phyloP scores from a whole-genome alignment of 1,140 invertebrate genomes.

The Drosophila rhopaloa region DNA sequence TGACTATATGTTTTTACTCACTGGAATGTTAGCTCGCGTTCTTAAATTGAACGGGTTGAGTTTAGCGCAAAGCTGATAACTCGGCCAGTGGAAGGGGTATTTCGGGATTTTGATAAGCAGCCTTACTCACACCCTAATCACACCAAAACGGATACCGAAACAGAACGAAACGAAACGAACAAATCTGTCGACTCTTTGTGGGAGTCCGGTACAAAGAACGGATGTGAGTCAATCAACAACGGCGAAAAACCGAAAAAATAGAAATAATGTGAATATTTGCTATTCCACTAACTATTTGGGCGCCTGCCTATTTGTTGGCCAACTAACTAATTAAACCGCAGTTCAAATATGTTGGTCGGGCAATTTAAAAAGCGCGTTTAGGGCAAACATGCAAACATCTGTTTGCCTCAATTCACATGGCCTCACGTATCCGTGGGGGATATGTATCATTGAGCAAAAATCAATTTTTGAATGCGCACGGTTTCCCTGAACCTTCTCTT shows the following conservation, averaged over 20 bases:
- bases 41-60: background rate
- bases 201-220: slow-evolving; percentile 41
- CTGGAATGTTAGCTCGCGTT: too few relatives aligned
- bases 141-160: slow-evolving; percentile 28
- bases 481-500: slow-evolving; percentile 21
- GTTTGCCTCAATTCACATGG: slow-evolving; percentile 8
- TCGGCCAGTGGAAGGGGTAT: background rate
- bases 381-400: slow-evolving; percentile 48
- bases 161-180: background rate
- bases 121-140: slow-evolving; percentile 36
- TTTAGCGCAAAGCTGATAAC: slow-evolving; percentile 26
- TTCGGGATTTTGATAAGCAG: slow-evolving; percentile 35
- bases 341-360: slow-evolving; percentile 61
- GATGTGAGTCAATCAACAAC: slow-evolving; percentile 53
- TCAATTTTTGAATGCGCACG: slow-evolving; percentile 66
- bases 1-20: background rate
- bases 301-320: slow-evolving; percentile 36
- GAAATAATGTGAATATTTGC: slow-evolving; percentile 40
- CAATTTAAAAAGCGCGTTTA: slow-evolving; percentile 59
- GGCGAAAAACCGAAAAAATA: slow-evolving; percentile 19
- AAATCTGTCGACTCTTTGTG: slow-evolving; percentile 4
- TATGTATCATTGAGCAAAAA: slow-evolving; percentile 40
- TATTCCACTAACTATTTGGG: slow-evolving; percentile 8
- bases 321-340: slow-evolving; percentile 77
- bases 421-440: background rate